Conservation (phyloP, 2,113 vertebrate species). For the Dicaeum eximium region DNA sequence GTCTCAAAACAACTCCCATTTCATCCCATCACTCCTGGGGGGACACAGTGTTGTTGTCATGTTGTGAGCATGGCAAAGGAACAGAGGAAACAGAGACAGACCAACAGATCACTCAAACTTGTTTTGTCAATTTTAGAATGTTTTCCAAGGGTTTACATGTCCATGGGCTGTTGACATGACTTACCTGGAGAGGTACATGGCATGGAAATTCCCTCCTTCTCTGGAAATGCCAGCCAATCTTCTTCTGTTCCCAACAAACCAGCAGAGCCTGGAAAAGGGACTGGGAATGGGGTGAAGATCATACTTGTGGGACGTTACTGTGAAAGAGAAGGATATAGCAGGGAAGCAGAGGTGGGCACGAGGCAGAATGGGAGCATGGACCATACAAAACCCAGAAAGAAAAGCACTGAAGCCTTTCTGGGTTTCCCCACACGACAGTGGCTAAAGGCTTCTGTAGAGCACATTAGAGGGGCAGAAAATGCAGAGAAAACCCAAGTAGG, state of each 20-base stretch:
- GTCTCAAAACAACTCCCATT: background rate
- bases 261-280: background rate
- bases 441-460: background rate
- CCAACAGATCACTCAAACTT: background rate
- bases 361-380: background rate
- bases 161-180: background rate
- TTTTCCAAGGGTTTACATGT: background rate
- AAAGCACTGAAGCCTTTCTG: background rate
- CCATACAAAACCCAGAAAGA: background rate
- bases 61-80: background rate
- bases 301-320: background rate
- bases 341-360: background rate
- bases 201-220: background rate
- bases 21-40: background rate
- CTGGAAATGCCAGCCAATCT: background rate
- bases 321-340: background rate
- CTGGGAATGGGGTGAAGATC: background rate
- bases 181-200: background rate
- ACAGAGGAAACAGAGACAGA: background rate
- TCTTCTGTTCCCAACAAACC: background rate
- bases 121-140: background rate
- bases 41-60: background rate
- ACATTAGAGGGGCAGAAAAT: background rate
- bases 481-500: background rate
- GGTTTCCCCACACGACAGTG: background rate